Conservation (phyloP, 2,797 vertebrate genomes). For the Poecilia wingei region DNA sequence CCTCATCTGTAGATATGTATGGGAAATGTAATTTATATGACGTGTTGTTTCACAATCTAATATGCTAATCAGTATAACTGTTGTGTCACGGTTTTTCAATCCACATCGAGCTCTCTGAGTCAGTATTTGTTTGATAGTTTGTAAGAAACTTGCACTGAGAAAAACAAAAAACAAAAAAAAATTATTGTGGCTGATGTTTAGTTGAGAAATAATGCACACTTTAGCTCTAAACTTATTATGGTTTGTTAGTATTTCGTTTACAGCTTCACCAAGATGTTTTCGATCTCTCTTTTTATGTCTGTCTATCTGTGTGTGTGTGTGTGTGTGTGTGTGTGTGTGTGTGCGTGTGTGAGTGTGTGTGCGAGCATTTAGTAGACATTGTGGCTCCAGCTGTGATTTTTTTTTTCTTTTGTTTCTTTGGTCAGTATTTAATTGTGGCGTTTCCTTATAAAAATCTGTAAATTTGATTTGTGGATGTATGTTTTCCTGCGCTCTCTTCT, state of each 20-base stretch:
- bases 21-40: conserved; percentile 76
- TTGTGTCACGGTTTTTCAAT: conserved; percentile 60
- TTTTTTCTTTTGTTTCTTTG: not conserved
- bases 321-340: not conserved
- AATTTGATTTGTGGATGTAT: conserved; percentile 68
- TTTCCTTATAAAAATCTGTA: conserved; percentile 59
- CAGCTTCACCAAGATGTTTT: conserved; percentile 50
- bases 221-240: conserved; percentile 59
- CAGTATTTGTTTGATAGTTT: conserved; percentile 71
- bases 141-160: conserved; percentile 56
- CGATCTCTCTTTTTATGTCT: conserved; percentile 16
- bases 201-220: conserved; percentile 56
- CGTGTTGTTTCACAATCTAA: conserved; percentile 72
- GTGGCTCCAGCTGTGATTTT: conserved; percentile 33
- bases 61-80: conserved; percentile 53
- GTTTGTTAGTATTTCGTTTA: conserved; percentile 46
- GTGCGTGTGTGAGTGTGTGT: conserved; percentile 4
- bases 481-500: conserved; percentile 50
- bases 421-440: conserved; percentile 65
- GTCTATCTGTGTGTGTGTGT: conserved; percentile 5
- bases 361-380: not conserved
- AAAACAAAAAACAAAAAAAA: conserved; percentile 10
- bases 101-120: conserved; percentile 61
- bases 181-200: conserved; percentile 62
- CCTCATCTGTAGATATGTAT: conserved; percentile 77